These are phyloP conservation scores for Furcifer pardalis DNA, from an alignment of 2,797 vertebrate genomes.

Conservation along the genomic window DNA sequence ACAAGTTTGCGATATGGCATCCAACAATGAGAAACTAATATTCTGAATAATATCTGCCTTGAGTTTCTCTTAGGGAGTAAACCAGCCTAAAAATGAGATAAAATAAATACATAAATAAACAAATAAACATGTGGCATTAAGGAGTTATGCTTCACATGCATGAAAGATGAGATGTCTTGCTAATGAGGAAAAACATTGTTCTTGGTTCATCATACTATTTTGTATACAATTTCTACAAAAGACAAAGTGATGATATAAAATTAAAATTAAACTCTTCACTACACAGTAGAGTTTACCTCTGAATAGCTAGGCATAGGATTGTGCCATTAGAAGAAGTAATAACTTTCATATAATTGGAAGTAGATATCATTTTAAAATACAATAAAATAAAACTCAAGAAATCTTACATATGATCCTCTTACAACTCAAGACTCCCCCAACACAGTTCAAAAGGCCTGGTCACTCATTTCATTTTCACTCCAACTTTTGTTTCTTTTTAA, in stretches of 20 bases:
- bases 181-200: slow-evolving; percentile 64
- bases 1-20: too few relatives aligned
- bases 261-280: slow-evolving; percentile 39
- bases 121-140: neutral
- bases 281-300: neutral
- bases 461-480: slow-evolving; percentile 74
- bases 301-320: neutral
- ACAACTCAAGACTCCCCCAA: slow-evolving; percentile 63
- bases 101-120: neutral
- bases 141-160: slow-evolving; percentile 5
- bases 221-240: slow-evolving; percentile 55
- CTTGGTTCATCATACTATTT: slow-evolving; percentile 56
- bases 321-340: slow-evolving; percentile 23
- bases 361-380: neutral
- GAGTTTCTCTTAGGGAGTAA: too few relatives aligned
- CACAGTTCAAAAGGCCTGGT: slow-evolving; percentile 83
- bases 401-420: slow-evolving; percentile 40
- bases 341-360: slow-evolving; percentile 15
- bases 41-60: too few relatives aligned
- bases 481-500: slow-evolving; percentile 76
- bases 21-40: neutral
- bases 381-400: slow-evolving; percentile 18
- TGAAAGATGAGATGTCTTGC: slow-evolving; percentile 37
- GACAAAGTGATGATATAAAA: slow-evolving; percentile 39
- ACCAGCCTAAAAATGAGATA: too few relatives aligned